Base-by-base conservation (phyloP, 2,888 invertebrate species). In the Auanema sp. region DNA sequence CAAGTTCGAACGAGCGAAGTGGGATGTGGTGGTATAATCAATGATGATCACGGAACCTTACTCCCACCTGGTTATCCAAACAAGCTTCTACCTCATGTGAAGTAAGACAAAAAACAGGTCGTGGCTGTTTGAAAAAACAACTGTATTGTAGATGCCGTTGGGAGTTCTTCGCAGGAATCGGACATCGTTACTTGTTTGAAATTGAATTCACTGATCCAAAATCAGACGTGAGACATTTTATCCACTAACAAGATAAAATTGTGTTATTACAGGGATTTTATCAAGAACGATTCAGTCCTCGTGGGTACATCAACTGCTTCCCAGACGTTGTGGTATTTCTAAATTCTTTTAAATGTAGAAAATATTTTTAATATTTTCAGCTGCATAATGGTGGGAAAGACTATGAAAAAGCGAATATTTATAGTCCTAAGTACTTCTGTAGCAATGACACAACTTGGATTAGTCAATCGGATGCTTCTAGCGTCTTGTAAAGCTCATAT, bases 1-100 rank as follows among this genome's bases (percentile, higher is more conserved):
- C 63, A 71, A 23, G 67, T 80, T 3, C 63, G 62, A 40, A 64
- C 77, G 8, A 68, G 76, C 23, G 69, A 75, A 14, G 65, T 63
- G n/a, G 77, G 67, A 21, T 82, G 81, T 56, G 82, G 81, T 18
- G 80, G 80, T 8, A 54, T 50, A 2, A 71, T 82, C 40, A 67
- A 65, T 3, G 73, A 79, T 57, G 61, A 67, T 8, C 47, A 44
- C n/a, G 82, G 82, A 3, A 40, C 47, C 6, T 24, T 82, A 10
- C 64, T 63, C 14, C 62, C 72, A 1, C 79, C 79, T n/a, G 79
- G 79, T 18, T 79, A 72, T 64, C 78, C 77, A 0, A 63, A 65
- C 56, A 59, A 24, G 23, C 64, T 76, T 0, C 59, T 78, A 1
- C 69, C 74, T 8, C 66, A 77, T 69, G 65, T 69, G 23, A 52